A percentile compares a stretch with the other conserved stretches of the same genome.
These are phyloP conservation scores for Drosophila austrosaltans DNA, from an alignment of 2,888 invertebrate species.

Conservation along the genomic window DNA sequence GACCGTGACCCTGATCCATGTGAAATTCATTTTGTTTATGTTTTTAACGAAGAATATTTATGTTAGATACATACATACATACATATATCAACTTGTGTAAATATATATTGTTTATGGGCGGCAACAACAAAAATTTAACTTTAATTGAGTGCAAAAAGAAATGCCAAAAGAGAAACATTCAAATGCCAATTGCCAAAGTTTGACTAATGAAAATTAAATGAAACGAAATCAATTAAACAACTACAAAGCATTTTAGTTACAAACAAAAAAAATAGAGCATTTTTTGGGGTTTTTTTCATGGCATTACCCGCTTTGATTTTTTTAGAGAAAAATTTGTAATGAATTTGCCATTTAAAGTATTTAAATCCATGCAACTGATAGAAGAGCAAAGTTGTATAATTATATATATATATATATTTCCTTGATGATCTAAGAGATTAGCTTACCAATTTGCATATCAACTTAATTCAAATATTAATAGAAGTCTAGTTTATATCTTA, in stretches of 20 bases:
- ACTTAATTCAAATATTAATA: too few relatives aligned
- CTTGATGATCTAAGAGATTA: too few relatives aligned
- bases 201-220: constrained; percentile 13
- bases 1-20: neutral
- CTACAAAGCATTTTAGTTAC: constrained; percentile 16
- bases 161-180: neutral
- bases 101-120: constrained; percentile 7
- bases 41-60: neutral
- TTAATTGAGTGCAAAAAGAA: constrained; percentile 1
- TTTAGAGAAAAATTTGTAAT: constrained; percentile 18
- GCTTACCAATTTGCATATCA: too few relatives aligned
- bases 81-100: neutral
- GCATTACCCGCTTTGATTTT: neutral
- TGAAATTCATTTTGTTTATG: neutral
- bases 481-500: too few relatives aligned
- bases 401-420: too few relatives aligned
- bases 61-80: too few relatives aligned
- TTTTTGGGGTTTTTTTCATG: constrained; percentile 30
- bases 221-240: constrained; percentile 36
- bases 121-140: neutral
- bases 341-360: constrained; percentile 12
- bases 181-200: neutral
- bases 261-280: constrained; percentile 25
- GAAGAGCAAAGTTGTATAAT: too few relatives aligned
- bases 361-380: too few relatives aligned